These are phyloP conservation scores for Apostichopus parvimensis DNA, from an alignment of 35 echinoderm and acorn worm species.

Conservation along the genomic window DNA sequence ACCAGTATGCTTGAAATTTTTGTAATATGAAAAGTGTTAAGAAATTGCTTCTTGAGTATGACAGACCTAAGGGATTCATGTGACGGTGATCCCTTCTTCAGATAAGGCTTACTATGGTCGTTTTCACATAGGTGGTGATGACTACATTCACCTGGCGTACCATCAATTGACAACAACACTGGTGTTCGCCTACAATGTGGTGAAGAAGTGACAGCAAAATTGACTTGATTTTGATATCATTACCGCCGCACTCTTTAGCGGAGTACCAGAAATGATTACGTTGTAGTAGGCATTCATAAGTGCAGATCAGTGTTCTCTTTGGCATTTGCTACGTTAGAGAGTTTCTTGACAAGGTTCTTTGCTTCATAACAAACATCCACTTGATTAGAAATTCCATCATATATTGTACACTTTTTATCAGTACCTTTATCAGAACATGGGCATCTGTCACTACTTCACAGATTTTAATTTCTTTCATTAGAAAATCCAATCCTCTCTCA, in stretches of 20 bases:
- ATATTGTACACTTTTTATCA: constrained; percentile 42
- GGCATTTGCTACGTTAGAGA: constrained; percentile 25
- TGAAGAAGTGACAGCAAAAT: constrained; percentile 38
- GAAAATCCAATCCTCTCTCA: constrained; percentile 37
- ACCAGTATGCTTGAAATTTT: constrained; percentile 56
- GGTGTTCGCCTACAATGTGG: constrained; percentile 55
- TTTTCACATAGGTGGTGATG: constrained; percentile 7
- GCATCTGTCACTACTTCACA: constrained; percentile 49
- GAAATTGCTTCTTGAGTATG: constrained; percentile 19
- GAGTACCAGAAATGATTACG: constrained; percentile 64
- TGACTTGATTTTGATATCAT: constrained; percentile 18
- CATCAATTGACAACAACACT: constrained; percentile 43
- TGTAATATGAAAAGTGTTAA: constrained; percentile 54
- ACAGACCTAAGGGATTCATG: constrained; percentile 39
- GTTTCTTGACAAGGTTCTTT: constrained; percentile 57
- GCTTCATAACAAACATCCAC: constrained; percentile 55
- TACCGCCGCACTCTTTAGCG: not conserved
- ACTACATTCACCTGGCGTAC: constrained; percentile 40
- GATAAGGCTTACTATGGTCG: constrained; percentile 3
- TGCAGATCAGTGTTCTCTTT: constrained; percentile 41
- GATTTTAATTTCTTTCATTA: constrained; percentile 42
- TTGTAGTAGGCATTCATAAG: not conserved
- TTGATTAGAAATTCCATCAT: constrained; percentile 47
- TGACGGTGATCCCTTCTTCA: not conserved
- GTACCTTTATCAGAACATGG: constrained; percentile 23